Evolutionary conservation across 2,797 vertebrate genomes (phyloP), one percentile per base, ranked within the genome.

Genomic region (Myiothlypis coronata): DNA sequence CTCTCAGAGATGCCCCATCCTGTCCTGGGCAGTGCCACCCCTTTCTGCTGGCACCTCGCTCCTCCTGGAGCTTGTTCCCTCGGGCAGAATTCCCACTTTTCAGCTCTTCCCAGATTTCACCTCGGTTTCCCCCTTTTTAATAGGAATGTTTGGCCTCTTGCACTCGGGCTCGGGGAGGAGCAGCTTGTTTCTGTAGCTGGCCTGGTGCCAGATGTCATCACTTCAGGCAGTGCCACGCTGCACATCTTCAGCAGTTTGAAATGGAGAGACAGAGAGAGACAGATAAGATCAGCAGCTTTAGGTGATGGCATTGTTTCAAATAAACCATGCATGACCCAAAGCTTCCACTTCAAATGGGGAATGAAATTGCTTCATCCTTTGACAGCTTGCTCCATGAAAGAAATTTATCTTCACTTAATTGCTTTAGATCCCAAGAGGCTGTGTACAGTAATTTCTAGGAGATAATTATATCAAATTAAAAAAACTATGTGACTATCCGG

Each of bases 271-370:
- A 46, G 96, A 96, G 96, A 83, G 94, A 96, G 91, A 83, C 59
- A 97, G 98, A 98, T 98, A 98, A 98, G 97, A 98, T 98, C 98
- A 97, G 97, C 97, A 97, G 98, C 98, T 98, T 97, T 98, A 98
- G 98, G 98, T 98, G 98, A 98, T 98, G 98, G 98, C 98, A 98
- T 98, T 98, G 97, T 98, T 98, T 98, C 98, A 98, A 98, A 98
- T 98, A 98, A 98, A 98, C 98, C 98, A 98, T 97, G 98, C 98
- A 94, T 98, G 98, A 98, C 98, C 98, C 97, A 98, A 97, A 98
- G 98, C 98, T 98, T 98, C 98, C 97, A 98, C 98, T 98, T 98
- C 98, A 98, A 98, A 97, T 98, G 97, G 98, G 96, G 98, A 98
- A 97, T 97, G 97, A 98, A 98, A 98, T 98, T 98, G 98, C 98